Conservation (phyloP, 2,113 vertebrate species). For the cattle (Bos taurus) region DNA sequence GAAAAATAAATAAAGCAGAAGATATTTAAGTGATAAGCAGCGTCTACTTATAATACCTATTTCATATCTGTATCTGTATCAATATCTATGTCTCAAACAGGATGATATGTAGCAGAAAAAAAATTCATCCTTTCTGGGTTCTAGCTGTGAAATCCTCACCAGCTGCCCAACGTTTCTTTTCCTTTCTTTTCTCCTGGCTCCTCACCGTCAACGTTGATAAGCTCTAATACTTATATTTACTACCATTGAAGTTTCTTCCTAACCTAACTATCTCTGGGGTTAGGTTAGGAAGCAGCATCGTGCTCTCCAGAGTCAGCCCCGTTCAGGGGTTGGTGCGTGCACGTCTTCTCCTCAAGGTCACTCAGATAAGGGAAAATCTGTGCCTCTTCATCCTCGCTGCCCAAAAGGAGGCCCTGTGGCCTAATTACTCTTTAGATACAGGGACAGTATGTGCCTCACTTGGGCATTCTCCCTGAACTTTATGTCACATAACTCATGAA, state of each 20-base stretch:
- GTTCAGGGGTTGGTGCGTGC: fast-evolving
- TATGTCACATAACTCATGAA: too few relatives aligned
- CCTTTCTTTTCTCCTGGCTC: neutral
- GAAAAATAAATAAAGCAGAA: neutral
- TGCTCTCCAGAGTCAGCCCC: neutral
- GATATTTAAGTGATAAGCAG: neutral
- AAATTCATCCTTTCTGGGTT: neutral
- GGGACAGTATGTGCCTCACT: neutral
- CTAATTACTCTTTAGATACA: neutral
- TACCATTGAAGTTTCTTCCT: neutral
- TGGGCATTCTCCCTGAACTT: neutral
- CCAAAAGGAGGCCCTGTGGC: neutral
- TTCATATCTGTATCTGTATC: neutral
- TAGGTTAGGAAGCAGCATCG: neutral
- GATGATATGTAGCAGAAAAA: neutral
- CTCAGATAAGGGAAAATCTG: neutral
- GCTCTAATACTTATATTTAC: neutral
- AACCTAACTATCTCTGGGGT: neutral
- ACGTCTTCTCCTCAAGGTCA: neutral
- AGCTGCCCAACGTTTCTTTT: neutral
- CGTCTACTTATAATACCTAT: neutral
- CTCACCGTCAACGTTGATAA: neutral
- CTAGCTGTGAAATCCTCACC: neutral
- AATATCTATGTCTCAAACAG: neutral
- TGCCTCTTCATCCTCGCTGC: neutral